These are phyloP conservation scores for Spicauda simplicius DNA, from an alignment of 2,888 invertebrate species.

Conservation along the genomic window DNA sequence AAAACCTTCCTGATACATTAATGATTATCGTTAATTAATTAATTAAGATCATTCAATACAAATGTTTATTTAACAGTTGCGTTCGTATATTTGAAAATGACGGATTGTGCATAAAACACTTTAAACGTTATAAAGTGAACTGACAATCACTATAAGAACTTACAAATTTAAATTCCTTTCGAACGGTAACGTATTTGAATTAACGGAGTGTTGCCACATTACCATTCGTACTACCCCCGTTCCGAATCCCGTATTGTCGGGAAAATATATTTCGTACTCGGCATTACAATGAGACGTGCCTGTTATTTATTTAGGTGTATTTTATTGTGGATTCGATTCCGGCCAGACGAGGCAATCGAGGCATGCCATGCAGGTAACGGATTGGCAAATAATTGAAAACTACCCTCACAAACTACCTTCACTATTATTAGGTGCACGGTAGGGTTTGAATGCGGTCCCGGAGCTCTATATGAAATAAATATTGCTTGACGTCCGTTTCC, in stretches of 20 bases:
- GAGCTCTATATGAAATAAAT: slow-evolving; percentile 26
- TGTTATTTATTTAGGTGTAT: slow-evolving; percentile 81
- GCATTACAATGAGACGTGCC: slow-evolving; percentile 72
- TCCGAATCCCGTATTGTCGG: slow-evolving; percentile 42
- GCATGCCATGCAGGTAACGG: slow-evolving; percentile 60
- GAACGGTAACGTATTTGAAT: slow-evolving; percentile 24
- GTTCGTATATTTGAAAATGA: background rate
- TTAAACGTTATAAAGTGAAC: background rate
- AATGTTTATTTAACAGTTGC: background rate
- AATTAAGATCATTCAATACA: no score
- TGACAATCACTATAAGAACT: background rate
- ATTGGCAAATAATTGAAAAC: slow-evolving; percentile 76
- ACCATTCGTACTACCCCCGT: slow-evolving; percentile 25
- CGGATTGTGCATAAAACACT: background rate
- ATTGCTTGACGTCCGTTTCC: slow-evolving; percentile 15
- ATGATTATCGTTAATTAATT: no score
- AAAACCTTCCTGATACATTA: no score
- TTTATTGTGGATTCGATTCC: slow-evolving; percentile 72
- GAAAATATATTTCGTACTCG: slow-evolving; percentile 72
- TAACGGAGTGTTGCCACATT: slow-evolving; percentile 26
- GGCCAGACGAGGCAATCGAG: slow-evolving; percentile 63
- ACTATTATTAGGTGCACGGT: slow-evolving; percentile 38
- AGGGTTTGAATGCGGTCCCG: slow-evolving; percentile 19
- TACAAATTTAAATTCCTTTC: slow-evolving; percentile 21
- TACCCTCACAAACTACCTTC: slow-evolving; percentile 60